A percentile compares a stretch with the other conserved stretches of the same genome.
Conservation (phyloP, 92 coral and sea anemone species). For the Palythoa grandis region DNA sequence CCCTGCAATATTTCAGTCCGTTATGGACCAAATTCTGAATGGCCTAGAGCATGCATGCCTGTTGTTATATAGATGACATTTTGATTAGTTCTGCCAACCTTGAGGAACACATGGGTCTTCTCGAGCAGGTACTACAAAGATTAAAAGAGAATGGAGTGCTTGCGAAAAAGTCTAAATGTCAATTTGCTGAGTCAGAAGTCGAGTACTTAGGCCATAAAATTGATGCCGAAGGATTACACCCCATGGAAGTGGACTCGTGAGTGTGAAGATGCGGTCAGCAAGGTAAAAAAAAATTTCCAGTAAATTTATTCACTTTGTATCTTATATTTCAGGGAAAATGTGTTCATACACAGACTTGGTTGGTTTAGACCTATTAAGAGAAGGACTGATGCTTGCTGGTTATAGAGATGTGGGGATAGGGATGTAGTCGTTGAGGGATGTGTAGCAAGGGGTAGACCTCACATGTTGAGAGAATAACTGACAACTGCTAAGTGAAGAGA, state of each 20-base stretch:
- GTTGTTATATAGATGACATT: constrained; percentile 48
- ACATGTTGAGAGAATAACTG: no score
- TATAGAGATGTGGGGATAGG: no score
- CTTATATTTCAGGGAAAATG: no score
- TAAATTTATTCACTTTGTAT: no score
- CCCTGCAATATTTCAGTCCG: constrained; percentile 32
- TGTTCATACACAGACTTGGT: no score
- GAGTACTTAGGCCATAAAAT: constrained; percentile 42
- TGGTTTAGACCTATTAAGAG: no score
- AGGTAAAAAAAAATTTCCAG: constrained; percentile 33
- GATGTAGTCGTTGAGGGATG: no score
- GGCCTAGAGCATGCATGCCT: constrained; percentile 31
- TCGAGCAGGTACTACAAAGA: constrained; percentile 35
- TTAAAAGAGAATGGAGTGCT: constrained; percentile 34
- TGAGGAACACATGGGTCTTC: constrained; percentile 16
- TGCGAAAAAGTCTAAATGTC: constrained; percentile 39
- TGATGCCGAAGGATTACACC: constrained; percentile 36
- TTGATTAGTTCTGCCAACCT: constrained; percentile 23
- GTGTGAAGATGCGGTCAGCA: constrained; percentile 34
- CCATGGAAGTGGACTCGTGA: constrained; percentile 27
- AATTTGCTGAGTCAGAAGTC: constrained; percentile 22
- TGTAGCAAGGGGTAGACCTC: no score
- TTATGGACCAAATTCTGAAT: background rate
- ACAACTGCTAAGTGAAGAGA: no score
- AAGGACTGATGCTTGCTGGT: no score